Base-by-base conservation (phyloP, 2,888 invertebrate species). In the Mycalesis mineus region DNA sequence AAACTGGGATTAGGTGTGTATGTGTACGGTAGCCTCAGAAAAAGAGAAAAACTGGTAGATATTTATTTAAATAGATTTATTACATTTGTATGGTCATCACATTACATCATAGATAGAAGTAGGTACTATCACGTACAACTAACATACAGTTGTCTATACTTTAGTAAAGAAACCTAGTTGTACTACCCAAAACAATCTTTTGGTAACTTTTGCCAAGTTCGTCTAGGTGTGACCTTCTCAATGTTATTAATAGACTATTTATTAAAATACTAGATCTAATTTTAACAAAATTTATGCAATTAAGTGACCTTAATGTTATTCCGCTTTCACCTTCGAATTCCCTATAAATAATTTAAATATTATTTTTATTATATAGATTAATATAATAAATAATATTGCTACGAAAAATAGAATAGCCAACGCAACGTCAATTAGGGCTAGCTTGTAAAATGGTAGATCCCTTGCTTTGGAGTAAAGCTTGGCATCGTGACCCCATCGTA, bases 401-500 rank as follows among this genome's bases (percentile, higher is more conserved):
- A 80, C 11, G 29, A 68, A 68, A 42, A 77, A 40, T 9, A 79
- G 8, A 4, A 79, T 65, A 5, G 76, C 71, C 13, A 79, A 80
- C 1, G 75, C 73, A 6, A 88, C 86, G 55, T 88, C 88, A 15
- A 88, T 56, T 39, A 87, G 62, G 0, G 77, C 67, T 52, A 78
- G 67, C 65, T 87, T 77, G 62, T 80, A 74, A 63, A 79, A 58
- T 1, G 75, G 73, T 5, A 88, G 70, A 55, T 88, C 75, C 50
- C 80, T 74, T 0, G 86, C 71, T 1, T 69, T 48, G 0, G 85
- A 77, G 64, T 84, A 76, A 0, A 88, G 71, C 0, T 75, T 78
- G 13, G 83, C 78, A 1, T 66, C 63, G 49, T 73, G 65, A 0
- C 88, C 87, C 87, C 88, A 89, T 15, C 88, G 73, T 36, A 91